Conservation (phyloP, 2,888 invertebrate species). For the Epinotia bilunana region DNA sequence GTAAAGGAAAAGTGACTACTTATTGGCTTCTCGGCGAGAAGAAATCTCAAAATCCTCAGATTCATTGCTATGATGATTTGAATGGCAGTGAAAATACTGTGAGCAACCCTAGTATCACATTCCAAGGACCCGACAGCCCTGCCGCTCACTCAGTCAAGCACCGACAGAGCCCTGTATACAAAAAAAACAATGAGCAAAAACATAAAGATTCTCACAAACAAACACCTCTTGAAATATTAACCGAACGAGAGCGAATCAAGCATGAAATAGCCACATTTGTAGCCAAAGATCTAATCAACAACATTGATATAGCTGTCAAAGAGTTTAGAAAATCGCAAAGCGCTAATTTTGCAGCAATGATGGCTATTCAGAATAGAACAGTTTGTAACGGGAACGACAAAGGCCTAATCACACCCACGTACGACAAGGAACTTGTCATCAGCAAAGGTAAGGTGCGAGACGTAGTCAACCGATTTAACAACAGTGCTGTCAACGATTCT, state of each 20-base stretch:
- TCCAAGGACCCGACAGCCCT: slow-evolving; percentile 80
- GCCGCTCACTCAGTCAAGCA: slow-evolving; percentile 75
- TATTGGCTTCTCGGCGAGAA: slow-evolving; percentile 94
- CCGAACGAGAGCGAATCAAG: slow-evolving; percentile 75
- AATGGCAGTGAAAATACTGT: slow-evolving; percentile 58
- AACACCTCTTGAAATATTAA: slow-evolving; percentile 65
- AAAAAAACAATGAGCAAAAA: slow-evolving; percentile 61
- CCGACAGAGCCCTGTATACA: slow-evolving; percentile 71
- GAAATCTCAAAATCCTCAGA: slow-evolving; percentile 54
- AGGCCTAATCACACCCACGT: slow-evolving; percentile 73
- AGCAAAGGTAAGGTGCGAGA: slow-evolving; percentile 80
- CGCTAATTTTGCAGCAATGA: slow-evolving; percentile 61
- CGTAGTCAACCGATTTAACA: slow-evolving; percentile 79
- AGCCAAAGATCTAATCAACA: slow-evolving; percentile 78
- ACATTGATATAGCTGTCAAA: slow-evolving; percentile 74
- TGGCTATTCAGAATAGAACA: slow-evolving; percentile 50
- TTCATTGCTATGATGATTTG: slow-evolving; percentile 53
- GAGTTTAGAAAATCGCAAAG: slow-evolving; percentile 77
- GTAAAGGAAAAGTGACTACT: slow-evolving; percentile 94
- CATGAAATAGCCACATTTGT: slow-evolving; percentile 79
- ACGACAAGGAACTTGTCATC: slow-evolving; percentile 77
- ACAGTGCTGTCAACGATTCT: slow-evolving; percentile 57
- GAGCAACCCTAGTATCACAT: slow-evolving; percentile 77
- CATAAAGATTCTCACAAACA: slow-evolving; percentile 52
- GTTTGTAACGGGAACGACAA: slow-evolving; percentile 67